Base-by-base conservation (phyloP, 2,113 vertebrate species). In the Chinchilla lanigera region DNA sequence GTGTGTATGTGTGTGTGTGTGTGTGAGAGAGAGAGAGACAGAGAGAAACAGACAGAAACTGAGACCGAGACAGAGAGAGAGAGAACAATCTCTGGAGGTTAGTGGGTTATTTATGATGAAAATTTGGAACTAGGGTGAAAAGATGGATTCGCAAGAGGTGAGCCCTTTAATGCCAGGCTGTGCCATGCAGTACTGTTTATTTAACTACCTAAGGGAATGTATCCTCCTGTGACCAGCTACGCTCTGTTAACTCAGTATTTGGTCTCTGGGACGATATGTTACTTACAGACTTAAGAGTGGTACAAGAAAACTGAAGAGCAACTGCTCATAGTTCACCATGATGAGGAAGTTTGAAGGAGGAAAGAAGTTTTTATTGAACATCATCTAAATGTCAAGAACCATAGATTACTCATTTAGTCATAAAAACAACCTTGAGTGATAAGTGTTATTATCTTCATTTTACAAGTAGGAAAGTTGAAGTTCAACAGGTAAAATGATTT, bases 401-500 rank as follows among this genome's bases (percentile, higher is more conserved):
- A 93, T 96, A 97, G 71, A 90, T 97, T 98, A 94, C 88, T 96
- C 81, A 86, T 17, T 71, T 44, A 96, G 92, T 90, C 94, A 94
- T 61, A 82, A 95, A 97, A 97, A 96, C 85, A 97, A 86, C 86
- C 33, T 96, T 97, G 96, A 97, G 60, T 97, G 97, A 95, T 61
- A 88, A 71, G 71, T 95, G 67, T 87, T 89, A 94, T 97, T 96
- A 97, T 96, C 92, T 77, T 95, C 97, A 86, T 94, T 96, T 96
- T 91, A 93, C 54, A 97, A 95, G 96, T 81, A 90, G 89, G 69
- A 95, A 90, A 95, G 82, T 73, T 93, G 82, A 97, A 97, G 95
- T 96, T 97, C 94, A 96, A 94, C 81, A 97, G 90, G 88, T 95
- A 97, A 97, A 97, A 95, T 73, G 41, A 96, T 92, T 96, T 97